These are phyloP conservation scores for Pararge aegeria DNA, from an alignment of 1,140 invertebrate species.

Conservation along the genomic window DNA sequence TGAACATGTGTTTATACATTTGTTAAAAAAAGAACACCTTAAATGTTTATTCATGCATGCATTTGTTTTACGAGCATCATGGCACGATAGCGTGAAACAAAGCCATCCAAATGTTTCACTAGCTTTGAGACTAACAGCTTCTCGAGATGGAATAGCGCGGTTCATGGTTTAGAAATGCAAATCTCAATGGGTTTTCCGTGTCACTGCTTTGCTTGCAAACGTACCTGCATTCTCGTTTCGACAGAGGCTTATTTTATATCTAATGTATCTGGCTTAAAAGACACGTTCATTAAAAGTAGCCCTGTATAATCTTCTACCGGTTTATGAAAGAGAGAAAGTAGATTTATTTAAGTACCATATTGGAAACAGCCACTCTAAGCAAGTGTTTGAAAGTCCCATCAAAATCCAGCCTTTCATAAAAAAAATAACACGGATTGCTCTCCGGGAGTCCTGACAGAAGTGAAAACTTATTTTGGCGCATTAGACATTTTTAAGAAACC, in stretches of 20 bases:
- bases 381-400: too few relatives aligned
- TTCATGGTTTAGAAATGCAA: slow-evolving; percentile 18
- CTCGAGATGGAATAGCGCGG: slow-evolving; percentile 7
- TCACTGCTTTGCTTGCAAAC: slow-evolving; percentile 3
- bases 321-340: too few relatives aligned
- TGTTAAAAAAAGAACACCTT: background rate
- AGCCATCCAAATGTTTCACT: background rate
- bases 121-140: slow-evolving; percentile 14
- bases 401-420: too few relatives aligned
- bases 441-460: too few relatives aligned
- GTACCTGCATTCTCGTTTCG: background rate
- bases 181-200: slow-evolving; percentile 14
- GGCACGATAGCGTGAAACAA: background rate
- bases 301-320: too few relatives aligned
- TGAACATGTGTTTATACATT: background rate
- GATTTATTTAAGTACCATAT: too few relatives aligned
- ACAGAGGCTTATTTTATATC: background rate
- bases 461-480: too few relatives aligned
- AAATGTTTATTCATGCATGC: background rate
- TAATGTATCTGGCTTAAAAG: background rate
- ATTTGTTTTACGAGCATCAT: background rate
- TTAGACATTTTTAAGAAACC: too few relatives aligned
- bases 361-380: too few relatives aligned
- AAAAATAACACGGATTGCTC: too few relatives aligned
- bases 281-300: too few relatives aligned